Conservation (phyloP, 2,113 vertebrate species). For the Pyrgilauda ruficollis region DNA sequence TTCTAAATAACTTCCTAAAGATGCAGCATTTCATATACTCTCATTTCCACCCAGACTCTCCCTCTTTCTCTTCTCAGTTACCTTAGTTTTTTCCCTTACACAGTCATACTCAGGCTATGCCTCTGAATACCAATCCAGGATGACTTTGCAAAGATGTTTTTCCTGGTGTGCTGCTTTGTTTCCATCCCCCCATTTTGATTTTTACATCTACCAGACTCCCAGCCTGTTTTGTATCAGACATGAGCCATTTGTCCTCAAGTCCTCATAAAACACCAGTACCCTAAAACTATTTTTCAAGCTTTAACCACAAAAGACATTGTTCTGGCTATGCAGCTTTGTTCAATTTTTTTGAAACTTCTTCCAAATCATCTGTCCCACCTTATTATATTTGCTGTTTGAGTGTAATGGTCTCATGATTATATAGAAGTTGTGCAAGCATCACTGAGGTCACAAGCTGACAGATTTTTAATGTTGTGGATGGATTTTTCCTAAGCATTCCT, state of each 20-base stretch:
- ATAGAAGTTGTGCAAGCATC: neutral
- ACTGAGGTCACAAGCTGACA: neutral
- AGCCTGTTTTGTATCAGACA: neutral
- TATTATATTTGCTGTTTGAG: neutral
- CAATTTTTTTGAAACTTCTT: neutral
- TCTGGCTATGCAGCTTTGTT: neutral
- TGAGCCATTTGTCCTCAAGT: neutral
- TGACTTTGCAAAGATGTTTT: neutral
- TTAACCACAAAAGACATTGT: neutral
- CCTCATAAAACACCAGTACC: neutral
- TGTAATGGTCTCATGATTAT: neutral
- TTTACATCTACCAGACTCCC: neutral
- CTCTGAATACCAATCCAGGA: neutral
- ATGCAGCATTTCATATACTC: neutral
- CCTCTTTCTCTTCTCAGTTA: neutral
- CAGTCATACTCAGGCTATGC: neutral
- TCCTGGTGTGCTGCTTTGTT: neutral
- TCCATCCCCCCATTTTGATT: neutral
- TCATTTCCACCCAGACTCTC: neutral
- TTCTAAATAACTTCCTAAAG: neutral
- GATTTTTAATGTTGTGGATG: neutral
- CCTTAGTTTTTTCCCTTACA: neutral
- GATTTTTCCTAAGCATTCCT: neutral
- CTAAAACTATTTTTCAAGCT: neutral
- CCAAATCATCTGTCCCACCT: neutral